A percentile compares a stretch with the other conserved stretches of the same genome.
Conservation (phyloP, 1,140 invertebrate species). For the Brachionus calyciflorus region DNA sequence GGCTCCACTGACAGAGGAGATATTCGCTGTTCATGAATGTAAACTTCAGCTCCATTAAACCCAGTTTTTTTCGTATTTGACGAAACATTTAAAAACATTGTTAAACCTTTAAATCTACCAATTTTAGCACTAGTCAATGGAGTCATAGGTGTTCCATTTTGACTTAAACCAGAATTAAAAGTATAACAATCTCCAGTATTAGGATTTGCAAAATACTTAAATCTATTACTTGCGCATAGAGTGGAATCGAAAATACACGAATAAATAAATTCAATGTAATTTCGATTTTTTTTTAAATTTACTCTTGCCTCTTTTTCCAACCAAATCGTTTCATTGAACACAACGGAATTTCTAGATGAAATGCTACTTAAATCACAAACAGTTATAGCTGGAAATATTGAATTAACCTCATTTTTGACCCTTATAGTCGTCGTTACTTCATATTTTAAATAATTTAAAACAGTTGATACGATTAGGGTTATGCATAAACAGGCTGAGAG, state of each 20-base stretch:
- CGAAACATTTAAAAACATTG: not conserved
- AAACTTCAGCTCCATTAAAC: not conserved
- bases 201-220: not conserved
- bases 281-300: not conserved
- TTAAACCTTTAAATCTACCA: not conserved
- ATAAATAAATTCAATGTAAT: not conserved
- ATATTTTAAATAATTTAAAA: not conserved
- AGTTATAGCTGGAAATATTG: slow-evolving; percentile 3
- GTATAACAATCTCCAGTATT: not conserved
- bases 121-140: not conserved
- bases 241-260: not conserved
- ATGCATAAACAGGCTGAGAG: not conserved
- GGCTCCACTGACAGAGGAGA: not conserved
- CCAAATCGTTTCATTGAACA: no score
- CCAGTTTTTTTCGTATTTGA: not conserved
- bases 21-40: slow-evolving; percentile 16
- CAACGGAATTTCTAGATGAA: not conserved
- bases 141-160: not conserved
- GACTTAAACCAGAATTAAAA: not conserved
- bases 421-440: slow-evolving; percentile 4
- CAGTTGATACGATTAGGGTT: not conserved
- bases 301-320: no score
- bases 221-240: not conserved
- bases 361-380: not conserved
- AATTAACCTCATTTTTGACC: not conserved